A percentile compares a stretch with the other conserved stretches of the same genome.
Conservation (phyloP, 2,797 vertebrate genomes). For the Dipus sagitta region DNA sequence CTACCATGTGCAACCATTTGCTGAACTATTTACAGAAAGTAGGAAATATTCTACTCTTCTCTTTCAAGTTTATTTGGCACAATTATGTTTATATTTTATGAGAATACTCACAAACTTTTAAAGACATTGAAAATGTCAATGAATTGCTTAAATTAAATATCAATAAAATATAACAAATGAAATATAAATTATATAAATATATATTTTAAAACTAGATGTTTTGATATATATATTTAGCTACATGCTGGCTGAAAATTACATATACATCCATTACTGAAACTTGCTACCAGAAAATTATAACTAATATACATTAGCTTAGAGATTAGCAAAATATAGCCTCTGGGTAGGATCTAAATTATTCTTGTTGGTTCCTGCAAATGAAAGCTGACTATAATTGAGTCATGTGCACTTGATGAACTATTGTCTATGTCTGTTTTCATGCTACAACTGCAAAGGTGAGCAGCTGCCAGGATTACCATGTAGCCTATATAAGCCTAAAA, state of each 20-base stretch:
- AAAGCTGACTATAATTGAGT: conserved; percentile 6
- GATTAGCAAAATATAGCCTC: background rate
- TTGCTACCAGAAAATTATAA: conserved; percentile 18
- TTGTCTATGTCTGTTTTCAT: background rate
- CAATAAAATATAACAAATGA: conserved; percentile 51
- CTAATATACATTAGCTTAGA: background rate
- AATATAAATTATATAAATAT: conserved; percentile 35
- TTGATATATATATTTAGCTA: background rate
- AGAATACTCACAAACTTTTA: conserved; percentile 36
- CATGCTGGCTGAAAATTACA: conserved; percentile 23
- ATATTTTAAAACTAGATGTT: background rate
- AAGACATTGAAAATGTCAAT: conserved; percentile 53
- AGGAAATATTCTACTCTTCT: conserved; percentile 14
- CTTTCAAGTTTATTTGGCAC: conserved; percentile 53
- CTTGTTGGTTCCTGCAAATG: background rate
- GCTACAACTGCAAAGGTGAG: conserved; percentile 4
- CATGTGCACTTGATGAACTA: background rate
- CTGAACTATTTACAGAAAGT: background rate
- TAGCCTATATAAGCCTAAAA: background rate
- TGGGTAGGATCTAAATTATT: background rate
- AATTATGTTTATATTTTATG: conserved; percentile 51
- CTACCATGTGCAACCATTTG: conserved; percentile 23
- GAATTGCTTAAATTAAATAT: conserved; percentile 60
- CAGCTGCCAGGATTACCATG: background rate
- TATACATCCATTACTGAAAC: background rate